Conservation (phyloP, 2,888 invertebrate species). For the Crocallis elinguaria region DNA sequence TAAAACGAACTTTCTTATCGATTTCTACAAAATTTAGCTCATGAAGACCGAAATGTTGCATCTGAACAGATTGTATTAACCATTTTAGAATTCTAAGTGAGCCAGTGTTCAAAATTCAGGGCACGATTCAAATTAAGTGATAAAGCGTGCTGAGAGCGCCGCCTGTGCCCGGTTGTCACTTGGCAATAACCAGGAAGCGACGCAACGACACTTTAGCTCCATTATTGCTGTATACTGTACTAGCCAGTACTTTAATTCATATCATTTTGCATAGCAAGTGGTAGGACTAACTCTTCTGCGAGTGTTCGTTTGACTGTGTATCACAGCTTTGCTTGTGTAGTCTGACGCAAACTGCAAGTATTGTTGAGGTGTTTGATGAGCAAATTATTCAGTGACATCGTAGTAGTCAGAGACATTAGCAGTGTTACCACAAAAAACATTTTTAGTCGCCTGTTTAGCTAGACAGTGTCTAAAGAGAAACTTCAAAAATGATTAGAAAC, state of each 20-base stretch:
- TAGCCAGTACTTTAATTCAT: slow-evolving; percentile 5
- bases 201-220: slow-evolving; percentile 42
- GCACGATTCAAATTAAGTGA: slow-evolving; percentile 80
- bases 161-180: slow-evolving; percentile 61
- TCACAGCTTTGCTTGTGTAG: no score
- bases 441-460: no score
- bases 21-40: neutral
- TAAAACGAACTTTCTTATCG: neutral
- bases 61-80: slow-evolving; percentile 53
- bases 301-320: no score
- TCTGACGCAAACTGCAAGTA: no score
- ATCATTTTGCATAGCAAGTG: neutral
- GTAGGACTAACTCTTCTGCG: no score
- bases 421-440: no score
- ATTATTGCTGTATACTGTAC: slow-evolving; percentile 35
- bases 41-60: slow-evolving; percentile 39
- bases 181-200: slow-evolving; percentile 58
- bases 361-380: no score
- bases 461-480: no score
- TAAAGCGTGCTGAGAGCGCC: slow-evolving; percentile 68
- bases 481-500: no score
- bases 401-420: no score
- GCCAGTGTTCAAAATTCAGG: slow-evolving; percentile 61
- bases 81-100: slow-evolving; percentile 53
- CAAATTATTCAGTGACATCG: no score